Evolutionary conservation across 2,113 vertebrate genomes (phyloP).

Genomic region (Pachypanchax playfairii): DNA sequence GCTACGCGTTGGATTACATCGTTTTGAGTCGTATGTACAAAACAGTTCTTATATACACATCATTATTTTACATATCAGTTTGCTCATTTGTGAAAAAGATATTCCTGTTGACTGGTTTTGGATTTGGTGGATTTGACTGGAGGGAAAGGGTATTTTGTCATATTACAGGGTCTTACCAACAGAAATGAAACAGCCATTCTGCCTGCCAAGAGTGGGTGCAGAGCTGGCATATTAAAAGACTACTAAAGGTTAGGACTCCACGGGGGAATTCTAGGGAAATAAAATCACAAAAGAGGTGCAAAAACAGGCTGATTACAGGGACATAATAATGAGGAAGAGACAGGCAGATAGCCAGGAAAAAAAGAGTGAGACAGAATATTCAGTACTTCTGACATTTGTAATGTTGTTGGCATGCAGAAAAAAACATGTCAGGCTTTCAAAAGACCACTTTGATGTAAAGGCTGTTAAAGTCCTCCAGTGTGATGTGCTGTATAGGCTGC

Average conservation of each 20-base stretch:
- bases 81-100: slow-evolving; percentile 8
- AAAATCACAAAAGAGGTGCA: slow-evolving; percentile 56
- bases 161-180: slow-evolving; percentile 54
- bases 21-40: background rate
- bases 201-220: slow-evolving; percentile 49
- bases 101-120: slow-evolving; percentile 15
- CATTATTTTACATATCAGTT: slow-evolving; percentile 21
- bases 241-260: slow-evolving; percentile 73
- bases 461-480: slow-evolving; percentile 21
- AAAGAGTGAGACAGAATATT: slow-evolving; percentile 11
- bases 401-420: slow-evolving; percentile 18
- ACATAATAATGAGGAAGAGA: slow-evolving; percentile 47
- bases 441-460: slow-evolving; percentile 41
- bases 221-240: slow-evolving; percentile 72
- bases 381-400: slow-evolving; percentile 35
- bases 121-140: slow-evolving; percentile 17
- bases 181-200: slow-evolving; percentile 67
- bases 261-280: slow-evolving; percentile 64
- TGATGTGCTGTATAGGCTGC: slow-evolving; percentile 26
- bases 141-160: slow-evolving; percentile 50
- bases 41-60: background rate
- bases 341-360: background rate
- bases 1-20: background rate
- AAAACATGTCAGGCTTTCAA: slow-evolving; percentile 28
- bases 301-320: slow-evolving; percentile 54